These are phyloP conservation scores for Tadarida brasiliensis DNA, from an alignment of 2,797 vertebrate species.

Conservation along the genomic window DNA sequence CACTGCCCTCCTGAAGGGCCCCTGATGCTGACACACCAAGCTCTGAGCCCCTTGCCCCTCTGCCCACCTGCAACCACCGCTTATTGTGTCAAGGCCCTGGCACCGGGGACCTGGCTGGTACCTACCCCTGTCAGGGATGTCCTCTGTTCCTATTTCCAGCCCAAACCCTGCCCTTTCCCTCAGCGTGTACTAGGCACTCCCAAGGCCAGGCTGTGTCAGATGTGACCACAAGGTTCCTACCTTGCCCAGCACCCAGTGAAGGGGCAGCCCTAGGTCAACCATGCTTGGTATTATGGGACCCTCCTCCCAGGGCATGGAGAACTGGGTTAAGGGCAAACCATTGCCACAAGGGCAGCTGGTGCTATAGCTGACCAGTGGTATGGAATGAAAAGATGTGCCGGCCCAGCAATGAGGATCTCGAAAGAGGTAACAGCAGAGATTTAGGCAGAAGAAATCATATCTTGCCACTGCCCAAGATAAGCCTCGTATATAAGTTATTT, in stretches of 20 bases:
- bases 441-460: slow-evolving; percentile 31
- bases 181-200: neutral
- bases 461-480: neutral
- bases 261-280: neutral
- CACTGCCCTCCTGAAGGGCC: too few relatives aligned
- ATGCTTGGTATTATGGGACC: neutral
- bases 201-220: neutral
- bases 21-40: neutral
- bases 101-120: neutral
- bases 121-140: neutral
- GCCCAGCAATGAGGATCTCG: neutral
- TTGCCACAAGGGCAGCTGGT: neutral
- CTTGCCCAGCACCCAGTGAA: neutral
- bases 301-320: neutral
- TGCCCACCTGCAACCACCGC: neutral
- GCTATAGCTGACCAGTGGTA: neutral
- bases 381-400: neutral
- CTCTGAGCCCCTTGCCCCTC: neutral
- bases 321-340: neutral
- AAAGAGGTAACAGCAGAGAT: neutral
- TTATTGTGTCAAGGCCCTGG: neutral
- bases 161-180: neutral
- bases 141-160: neutral
- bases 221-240: neutral
- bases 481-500: neutral